Percentiles rank a stretch among this genome's conserved stretches.
phyloP scores from a whole-genome alignment of 2,888 invertebrate species.

The Synergus laeviventris region DNA sequence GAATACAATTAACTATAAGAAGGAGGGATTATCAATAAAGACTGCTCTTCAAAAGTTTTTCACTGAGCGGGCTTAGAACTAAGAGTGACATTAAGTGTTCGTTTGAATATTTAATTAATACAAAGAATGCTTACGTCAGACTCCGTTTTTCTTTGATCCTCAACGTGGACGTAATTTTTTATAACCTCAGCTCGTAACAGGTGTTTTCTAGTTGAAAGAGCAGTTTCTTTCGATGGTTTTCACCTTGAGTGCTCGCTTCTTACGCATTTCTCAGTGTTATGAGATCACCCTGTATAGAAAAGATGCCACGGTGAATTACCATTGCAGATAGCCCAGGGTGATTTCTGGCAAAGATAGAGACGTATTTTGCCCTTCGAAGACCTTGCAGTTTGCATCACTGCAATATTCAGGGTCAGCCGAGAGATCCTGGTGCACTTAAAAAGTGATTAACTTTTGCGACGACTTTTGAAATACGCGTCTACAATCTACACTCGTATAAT shows the following conservation, averaged over 20 bases:
- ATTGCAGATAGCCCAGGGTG: conserved; percentile 44
- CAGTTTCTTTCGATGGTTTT: conserved; percentile 22
- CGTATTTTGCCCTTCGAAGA: conserved; percentile 31
- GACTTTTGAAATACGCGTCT: background rate
- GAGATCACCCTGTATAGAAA: conserved; percentile 30
- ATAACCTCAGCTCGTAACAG: conserved; percentile 19
- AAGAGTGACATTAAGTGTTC: background rate
- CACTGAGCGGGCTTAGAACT: background rate
- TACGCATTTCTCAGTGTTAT: conserved; percentile 8
- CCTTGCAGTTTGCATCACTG: conserved; percentile 37
- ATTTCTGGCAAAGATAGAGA: conserved; percentile 46
- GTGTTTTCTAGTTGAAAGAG: conserved; percentile 11
- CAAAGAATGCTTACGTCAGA: conserved; percentile 6
- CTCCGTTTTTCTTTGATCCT: conserved; percentile 15
- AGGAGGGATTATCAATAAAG: background rate
- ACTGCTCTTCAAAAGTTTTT: background rate
- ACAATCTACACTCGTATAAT: background rate
- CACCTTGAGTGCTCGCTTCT: conserved; percentile 10
- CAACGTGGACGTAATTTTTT: conserved; percentile 13
- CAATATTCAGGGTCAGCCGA: conserved; percentile 22
- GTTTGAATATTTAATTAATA: conserved; percentile 18
- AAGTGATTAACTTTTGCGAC: conserved; percentile 1
- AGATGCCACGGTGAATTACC: conserved; percentile 45
- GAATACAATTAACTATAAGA: conserved; percentile 18
- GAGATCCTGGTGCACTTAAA: background rate